Percentiles rank a stretch among this genome's conserved stretches.
Conservation (phyloP, 1,140 invertebrate species). For the Cardiocondyla obscurior region DNA sequence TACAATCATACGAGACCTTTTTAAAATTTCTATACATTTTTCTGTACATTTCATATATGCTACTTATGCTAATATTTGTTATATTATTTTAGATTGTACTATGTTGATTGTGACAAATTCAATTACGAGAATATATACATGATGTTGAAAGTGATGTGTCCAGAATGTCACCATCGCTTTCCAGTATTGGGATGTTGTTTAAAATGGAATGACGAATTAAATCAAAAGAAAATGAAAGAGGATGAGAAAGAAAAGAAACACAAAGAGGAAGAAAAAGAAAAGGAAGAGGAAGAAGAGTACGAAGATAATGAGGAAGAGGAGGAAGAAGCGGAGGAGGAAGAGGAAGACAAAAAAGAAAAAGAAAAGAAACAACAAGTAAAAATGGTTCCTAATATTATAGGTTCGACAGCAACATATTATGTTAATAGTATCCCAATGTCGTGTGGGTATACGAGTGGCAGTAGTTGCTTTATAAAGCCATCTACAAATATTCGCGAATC, state of each 20-base stretch:
- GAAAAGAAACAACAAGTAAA: not conserved
- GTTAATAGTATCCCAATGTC: conserved; percentile 66
- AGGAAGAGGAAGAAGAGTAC: not conserved
- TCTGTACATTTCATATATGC: not conserved
- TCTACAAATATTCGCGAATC: conserved; percentile 72
- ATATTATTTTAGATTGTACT: conserved; percentile 56
- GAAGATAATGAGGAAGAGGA: not conserved
- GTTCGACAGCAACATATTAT: conserved; percentile 55
- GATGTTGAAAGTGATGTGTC: conserved; percentile 84
- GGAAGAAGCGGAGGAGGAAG: conserved; percentile 63
- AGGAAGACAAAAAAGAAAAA: not conserved
- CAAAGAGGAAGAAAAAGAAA: conserved; percentile 46
- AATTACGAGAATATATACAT: not conserved
- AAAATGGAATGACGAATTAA: not conserved
- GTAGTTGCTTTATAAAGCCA: conserved; percentile 73
- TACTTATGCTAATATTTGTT: not conserved
- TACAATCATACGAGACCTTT: no score
- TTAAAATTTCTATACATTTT: no score
- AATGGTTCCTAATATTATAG: not conserved
- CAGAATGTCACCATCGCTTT: conserved; percentile 87
- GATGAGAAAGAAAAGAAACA: conserved; percentile 51
- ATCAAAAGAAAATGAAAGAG: not conserved
- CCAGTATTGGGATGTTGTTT: conserved; percentile 75
- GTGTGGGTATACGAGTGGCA: conserved; percentile 66
- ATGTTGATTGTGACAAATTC: conserved; percentile 25